Base-by-base conservation (phyloP, 1,140 invertebrate genomes). In the Neocloeon triangulifer region DNA sequence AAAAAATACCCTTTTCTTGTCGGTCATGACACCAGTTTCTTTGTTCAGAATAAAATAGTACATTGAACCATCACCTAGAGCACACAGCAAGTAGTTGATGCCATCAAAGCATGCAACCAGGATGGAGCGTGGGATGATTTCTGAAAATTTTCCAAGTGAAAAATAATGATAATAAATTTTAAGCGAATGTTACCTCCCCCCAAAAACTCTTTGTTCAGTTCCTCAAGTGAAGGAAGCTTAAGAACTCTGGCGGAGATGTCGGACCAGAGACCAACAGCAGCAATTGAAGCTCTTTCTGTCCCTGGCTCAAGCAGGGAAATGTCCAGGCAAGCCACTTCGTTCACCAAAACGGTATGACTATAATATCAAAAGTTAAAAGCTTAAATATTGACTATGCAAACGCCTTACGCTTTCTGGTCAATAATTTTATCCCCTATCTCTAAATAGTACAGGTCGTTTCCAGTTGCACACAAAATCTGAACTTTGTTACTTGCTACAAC, bases 261-360 rank as follows among this genome's bases (percentile, higher is more conserved):
- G 7, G 85, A 94, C 94, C 94, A 98, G 13, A 97, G 59, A 1
- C 92, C 94, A 21, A 96, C 81, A 13, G 84, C 85, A 21, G 85
- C 75, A 9, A 94, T 58, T 21, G 73, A 67, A 0, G 78, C 66
- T 32, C 66, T 65, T 32, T 47, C 36, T 19, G 41, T 41, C 14
- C 51, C 43, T 39, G 50, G 46, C 37, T 67, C 64, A 2, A 92
- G 54, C 0, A 88, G 80, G 5, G 79, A 86, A 12, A 98, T 70
- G 55, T 98, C 92, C 17, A 98, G 47, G 56, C 94, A 98, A 14
- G 94, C 89, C 17, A 97, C 78, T 59, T 99, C 92, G 49, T 89
- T 71, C 21, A 88, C 74, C 52, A 94, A 64, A 16, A 64, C 71
- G 6, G 64, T 63, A 38, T 64, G 56, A 33, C 22, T 33, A 19